Evolutionary conservation across 2,113 vertebrate species (phyloP).

Genomic region (Pachycephala philippinensis): DNA sequence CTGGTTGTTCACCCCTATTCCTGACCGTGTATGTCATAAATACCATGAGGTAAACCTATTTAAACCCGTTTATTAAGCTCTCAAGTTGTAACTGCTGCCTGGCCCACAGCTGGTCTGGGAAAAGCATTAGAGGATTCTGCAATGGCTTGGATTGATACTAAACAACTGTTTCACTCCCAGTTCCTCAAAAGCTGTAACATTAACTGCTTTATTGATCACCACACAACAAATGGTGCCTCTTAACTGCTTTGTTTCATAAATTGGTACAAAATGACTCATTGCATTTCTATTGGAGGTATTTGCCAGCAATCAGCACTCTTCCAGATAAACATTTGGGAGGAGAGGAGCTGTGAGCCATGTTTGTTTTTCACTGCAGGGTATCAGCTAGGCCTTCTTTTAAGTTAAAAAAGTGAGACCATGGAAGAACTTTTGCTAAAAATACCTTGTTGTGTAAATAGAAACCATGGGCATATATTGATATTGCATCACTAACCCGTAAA

Average conservation of each 20-base stretch:
- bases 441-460: conserved; percentile 33
- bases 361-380: neutral
- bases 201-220: neutral
- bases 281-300: neutral
- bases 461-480: conserved; percentile 8
- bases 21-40: neutral
- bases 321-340: neutral
- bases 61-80: neutral
- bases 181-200: neutral
- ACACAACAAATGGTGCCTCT: neutral
- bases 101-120: neutral
- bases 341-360: neutral
- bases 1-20: neutral
- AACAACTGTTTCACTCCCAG: neutral
- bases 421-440: conserved; percentile 20
- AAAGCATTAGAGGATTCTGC: neutral
- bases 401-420: neutral
- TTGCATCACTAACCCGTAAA: conserved; percentile 38
- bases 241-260: neutral
- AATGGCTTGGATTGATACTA: neutral
- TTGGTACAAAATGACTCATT: neutral
- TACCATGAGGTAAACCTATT: neutral
- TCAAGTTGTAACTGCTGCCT: neutral
- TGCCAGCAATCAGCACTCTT: neutral
- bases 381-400: neutral